These are phyloP conservation scores for Heterodera carotae DNA, from an alignment of 1,140 invertebrate genomes.

Conservation along the genomic window DNA sequence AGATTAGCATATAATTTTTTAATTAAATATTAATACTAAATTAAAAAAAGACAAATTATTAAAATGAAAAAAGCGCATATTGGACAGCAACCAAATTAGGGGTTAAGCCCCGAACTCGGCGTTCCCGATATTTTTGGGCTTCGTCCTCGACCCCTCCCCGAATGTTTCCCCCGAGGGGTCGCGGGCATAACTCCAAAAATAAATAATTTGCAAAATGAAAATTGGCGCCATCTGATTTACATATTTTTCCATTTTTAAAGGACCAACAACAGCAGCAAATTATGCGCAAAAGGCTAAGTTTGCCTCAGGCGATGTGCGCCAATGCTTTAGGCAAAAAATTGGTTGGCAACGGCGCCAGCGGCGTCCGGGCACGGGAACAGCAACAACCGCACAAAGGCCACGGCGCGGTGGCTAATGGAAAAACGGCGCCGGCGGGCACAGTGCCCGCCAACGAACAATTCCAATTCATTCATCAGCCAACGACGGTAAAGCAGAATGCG, in stretches of 20 bases:
- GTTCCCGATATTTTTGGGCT: no score
- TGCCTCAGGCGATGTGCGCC: not conserved
- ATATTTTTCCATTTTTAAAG: not conserved
- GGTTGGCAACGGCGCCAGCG: not conserved
- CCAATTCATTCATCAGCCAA: not conserved
- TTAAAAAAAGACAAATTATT: constrained; percentile 5
- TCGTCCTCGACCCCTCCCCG: not conserved
- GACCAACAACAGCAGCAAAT: not conserved
- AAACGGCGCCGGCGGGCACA: not conserved
- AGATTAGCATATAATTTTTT: no score
- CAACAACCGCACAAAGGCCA: not conserved
- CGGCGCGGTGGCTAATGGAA: not conserved
- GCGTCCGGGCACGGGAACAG: not conserved
- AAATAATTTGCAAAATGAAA: no score
- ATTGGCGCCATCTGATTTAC: no score
- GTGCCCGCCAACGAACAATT: not conserved
- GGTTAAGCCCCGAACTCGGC: no score
- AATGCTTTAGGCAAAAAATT: not conserved
- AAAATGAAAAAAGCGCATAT: not conserved
- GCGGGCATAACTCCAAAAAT: no score
- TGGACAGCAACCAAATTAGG: no score
- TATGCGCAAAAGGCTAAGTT: constrained; percentile 6
- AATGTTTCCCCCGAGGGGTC: no score
- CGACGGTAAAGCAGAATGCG: not conserved
- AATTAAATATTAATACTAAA: no score